Base-by-base conservation (phyloP, 2,797 vertebrate species). In the Glossophaga mutica region DNA sequence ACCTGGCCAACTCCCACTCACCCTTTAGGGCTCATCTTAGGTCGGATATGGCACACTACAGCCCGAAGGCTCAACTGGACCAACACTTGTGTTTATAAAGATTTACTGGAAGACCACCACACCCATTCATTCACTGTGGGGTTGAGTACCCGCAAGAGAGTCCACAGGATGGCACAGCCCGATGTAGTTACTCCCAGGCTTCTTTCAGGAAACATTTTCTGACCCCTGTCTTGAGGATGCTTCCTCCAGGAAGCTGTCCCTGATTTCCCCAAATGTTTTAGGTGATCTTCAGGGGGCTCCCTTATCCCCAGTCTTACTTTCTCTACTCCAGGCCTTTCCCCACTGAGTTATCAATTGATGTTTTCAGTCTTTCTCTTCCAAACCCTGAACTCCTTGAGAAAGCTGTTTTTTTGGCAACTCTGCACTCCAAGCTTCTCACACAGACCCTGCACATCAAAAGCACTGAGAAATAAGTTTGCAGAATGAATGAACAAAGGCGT, bases 41-140 rank as follows among this genome's bases (percentile, higher is more conserved):
- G 89, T 59, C 52, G 42, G 32, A 9, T 2, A 16, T 29, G 6
- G 71, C 15, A 46, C 16, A 37, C 57, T n/a, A 78, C 15, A 46
- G 39, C 19, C 62, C 37, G 4, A 26, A 82, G 21, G 59, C 48
- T 83, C 50, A 86, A 57, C 52, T 0, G 0, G 62, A 85, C 82
- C 2, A 24, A 9, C 32, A 34, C 50, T 65, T 44, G 46, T 87
- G 65, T 91, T 77, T 48, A 6, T 48, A 95, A 93, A 93, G 86
- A 39, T 94, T 96, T 89, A 96, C 14, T 88, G 78, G 57, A 70
- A 96, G 46, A 50, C 18, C 46, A 19, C 15, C 44, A n/a, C 0
- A 6, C 2, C 39, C 32, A 3, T 55, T 55, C 55, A 62, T 59
- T 71, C 9, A 3, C 32, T 3, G 19, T 11, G 67, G 50, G 68